phyloP scores from a whole-genome alignment of 2,888 invertebrate genomes.

The Quadroppia sp. region DNA sequence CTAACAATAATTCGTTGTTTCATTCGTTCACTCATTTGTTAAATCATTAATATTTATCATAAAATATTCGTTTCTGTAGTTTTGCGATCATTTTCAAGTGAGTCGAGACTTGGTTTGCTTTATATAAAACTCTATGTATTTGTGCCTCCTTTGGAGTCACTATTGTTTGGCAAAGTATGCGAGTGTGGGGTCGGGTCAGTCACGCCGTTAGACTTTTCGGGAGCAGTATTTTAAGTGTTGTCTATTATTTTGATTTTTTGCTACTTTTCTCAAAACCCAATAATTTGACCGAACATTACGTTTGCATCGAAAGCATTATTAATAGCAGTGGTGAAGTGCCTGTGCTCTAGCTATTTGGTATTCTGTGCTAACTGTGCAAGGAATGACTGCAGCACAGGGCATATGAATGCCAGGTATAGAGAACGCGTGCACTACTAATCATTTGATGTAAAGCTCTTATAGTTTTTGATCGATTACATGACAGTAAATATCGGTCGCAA shows the following conservation, averaged over 20 bases:
- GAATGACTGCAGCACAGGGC: no score
- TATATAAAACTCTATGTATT: no score
- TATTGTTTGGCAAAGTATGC: neutral
- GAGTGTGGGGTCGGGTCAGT: neutral
- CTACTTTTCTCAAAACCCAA: neutral
- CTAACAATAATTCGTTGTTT: no score
- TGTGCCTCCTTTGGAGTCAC: no score
- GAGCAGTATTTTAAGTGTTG: neutral
- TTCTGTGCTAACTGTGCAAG: no score
- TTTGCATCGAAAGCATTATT: neutral
- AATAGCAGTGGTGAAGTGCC: neutral
- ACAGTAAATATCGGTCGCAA: neutral
- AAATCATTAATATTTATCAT: no score
- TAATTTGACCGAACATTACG: conserved; percentile 5
- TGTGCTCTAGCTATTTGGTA: no score
- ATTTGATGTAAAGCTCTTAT: neutral
- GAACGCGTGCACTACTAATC: neutral
- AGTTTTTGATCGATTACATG: conserved; percentile 12
- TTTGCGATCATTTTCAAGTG: no score
- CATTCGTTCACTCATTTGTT: no score
- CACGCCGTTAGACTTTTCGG: conserved; percentile 8
- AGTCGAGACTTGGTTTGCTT: no score
- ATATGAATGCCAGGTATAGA: neutral
- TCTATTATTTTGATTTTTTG: conserved; percentile 1
- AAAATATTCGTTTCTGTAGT: no score